Conservation (phyloP, 2,113 vertebrate genomes). For the Austrofundulus limnaeus region DNA sequence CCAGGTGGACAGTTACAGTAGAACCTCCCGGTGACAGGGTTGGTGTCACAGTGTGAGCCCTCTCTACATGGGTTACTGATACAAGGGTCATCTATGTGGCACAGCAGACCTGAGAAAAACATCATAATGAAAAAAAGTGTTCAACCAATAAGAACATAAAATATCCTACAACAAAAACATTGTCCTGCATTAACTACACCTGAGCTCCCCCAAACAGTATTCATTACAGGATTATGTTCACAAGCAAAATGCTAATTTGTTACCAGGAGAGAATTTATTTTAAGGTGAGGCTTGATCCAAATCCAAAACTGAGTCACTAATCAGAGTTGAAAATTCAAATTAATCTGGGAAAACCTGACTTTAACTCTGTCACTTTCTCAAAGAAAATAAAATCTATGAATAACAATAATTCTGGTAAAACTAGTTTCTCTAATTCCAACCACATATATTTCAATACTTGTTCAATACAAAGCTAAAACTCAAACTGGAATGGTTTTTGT, state of each 20-base stretch:
- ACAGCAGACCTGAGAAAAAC: conserved; percentile 79
- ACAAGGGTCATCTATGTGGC: conserved; percentile 85
- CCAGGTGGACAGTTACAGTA: conserved; percentile 87
- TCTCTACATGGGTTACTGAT: conserved; percentile 87
- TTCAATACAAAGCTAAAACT: neutral
- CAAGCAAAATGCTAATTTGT: neutral
- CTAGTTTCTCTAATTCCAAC: too few species aligned
- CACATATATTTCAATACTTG: too few species aligned
- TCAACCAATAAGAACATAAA: too few species aligned
- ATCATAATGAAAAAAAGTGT: too few species aligned
- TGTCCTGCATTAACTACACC: neutral
- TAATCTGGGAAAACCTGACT: neutral
- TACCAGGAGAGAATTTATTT: neutral
- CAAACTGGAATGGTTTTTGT: neutral
- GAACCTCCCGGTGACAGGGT: conserved; percentile 86
- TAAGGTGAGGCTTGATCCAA: neutral
- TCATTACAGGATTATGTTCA: neutral
- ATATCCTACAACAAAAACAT: conserved; percentile 1
- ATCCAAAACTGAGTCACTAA: neutral
- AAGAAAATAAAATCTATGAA: neutral
- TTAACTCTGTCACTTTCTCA: neutral
- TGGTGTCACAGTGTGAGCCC: conserved; percentile 88
- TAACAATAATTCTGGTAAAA: too few species aligned
- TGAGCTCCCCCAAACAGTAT: neutral
- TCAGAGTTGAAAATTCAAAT: neutral